Evolutionary conservation across 2,113 vertebrate genomes (phyloP), one percentile per base, ranked within the genome.

Genomic region (Castor canadensis): DNA sequence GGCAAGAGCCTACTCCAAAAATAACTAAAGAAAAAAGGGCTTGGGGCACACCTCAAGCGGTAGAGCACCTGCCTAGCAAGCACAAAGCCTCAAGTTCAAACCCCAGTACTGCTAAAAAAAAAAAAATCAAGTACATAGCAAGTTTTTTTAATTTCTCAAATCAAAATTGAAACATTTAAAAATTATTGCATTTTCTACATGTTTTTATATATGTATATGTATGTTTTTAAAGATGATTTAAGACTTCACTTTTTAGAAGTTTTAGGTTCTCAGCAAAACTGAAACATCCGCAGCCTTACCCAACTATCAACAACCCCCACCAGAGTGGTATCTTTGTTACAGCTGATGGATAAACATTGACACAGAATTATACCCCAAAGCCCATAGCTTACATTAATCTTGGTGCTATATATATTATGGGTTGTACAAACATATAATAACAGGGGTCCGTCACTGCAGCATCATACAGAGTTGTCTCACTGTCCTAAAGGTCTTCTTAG

Each of bases 261-360:
- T 91, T 79, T 38, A 24, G 30, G 54, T 2, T 86, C n/a, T 32
- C 9, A 58, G 47, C 20, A 89, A 56, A 56, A 75, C 5, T 2
- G 40, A 56, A 3, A 17, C 19, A 15, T 35, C 28, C 35, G 20
- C 47, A 75, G 26, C 28, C 10, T 26, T 40, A 19, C 35, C 43
- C 24, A 9, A 35, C 32, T 20, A 32, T 30, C 38, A 58, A 35
- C 10, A 38, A 13, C 6, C 35, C n/a, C 54, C 6, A 6, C 38
- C 30, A 24, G 9, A 60, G 5, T 3, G 28, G 7, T 4, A 0
- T 6, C 0, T 69, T 9, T n/a, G 24, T 40, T 24, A 15, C 3
- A 89, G 0, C 9, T 3, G 24, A n/a, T 9, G 32, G 62, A 40
- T 32, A 72, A 49, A 15, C 43, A 3, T 3, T 40, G 49, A 43